Evolutionary conservation across 2,888 invertebrate genomes (phyloP), one percentile per base, ranked within the genome.

Genomic region (Bombylius major): DNA sequence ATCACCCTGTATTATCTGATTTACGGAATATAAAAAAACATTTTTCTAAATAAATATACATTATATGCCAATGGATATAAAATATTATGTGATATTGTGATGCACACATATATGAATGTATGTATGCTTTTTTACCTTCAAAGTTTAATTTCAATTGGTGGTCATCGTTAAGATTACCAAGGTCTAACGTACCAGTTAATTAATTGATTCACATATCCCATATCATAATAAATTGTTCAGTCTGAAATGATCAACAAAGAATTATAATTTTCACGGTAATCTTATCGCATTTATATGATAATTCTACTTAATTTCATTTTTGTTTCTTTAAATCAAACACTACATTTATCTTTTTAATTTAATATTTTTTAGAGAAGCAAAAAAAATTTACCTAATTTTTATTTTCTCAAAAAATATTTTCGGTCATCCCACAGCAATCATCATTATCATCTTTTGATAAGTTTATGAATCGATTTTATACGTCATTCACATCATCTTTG

Each of bases 141-240:
- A 23, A 23, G 23, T 23, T 23, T 23, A 23, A 23, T 23, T 23
- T 23, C 23, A 23, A 13, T 12, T 45, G 49, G 45, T 45, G 47
- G 14, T 14, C 54, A 44, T 42, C 33, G 54, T 50, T 44, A 49
- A 45, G 44, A 50, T 31, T 45, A 42, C 33, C 49, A 23, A 39
- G 53, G 32, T 33, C 45, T 34, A 33, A 45, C 44, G 13, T 33
- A 34, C n/a, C 50, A 34, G 42, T 54, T 23, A 54, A 54, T 54
- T 54, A 50, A 54, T 54, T 54, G 54, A 50, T 44, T n/a, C 49
- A 8, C 50, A 54, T 44, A 42, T 54, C 50, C 34, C 54, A 54
- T 54, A 49, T 54, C 50, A 54, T 54, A 54, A 54, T 54, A 54
- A 54, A 54, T 54, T 54, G 54, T 44, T 33, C n/a, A 42, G 48